These are phyloP conservation scores for Caerostris darwini DNA, from an alignment of 1,140 invertebrate species.

Conservation along the genomic window DNA sequence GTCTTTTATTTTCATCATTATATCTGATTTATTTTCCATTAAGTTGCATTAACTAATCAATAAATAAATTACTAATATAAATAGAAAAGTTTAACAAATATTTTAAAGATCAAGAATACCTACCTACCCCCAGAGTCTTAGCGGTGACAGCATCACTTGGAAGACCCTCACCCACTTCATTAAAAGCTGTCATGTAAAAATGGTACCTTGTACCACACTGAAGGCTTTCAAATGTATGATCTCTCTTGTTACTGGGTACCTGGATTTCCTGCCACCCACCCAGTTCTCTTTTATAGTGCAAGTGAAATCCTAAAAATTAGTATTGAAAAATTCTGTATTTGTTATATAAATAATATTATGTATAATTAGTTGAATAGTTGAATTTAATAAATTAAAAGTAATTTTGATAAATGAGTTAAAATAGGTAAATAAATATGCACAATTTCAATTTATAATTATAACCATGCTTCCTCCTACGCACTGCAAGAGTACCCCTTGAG, in stretches of 20 bases:
- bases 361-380: too few species aligned
- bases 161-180: constrained; percentile 92
- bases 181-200: constrained; percentile 93
- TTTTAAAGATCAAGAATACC: constrained; percentile 72
- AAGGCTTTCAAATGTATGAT: constrained; percentile 83
- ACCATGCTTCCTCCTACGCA: too few species aligned
- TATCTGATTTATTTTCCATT: background rate
- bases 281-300: constrained; percentile 84
- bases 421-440: too few species aligned
- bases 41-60: background rate
- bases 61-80: background rate
- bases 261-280: constrained; percentile 84
- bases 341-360: too few species aligned
- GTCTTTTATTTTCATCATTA: too few species aligned
- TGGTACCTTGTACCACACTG: constrained; percentile 94
- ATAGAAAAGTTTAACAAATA: background rate
- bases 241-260: constrained; percentile 45
- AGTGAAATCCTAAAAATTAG: constrained; percentile 81
- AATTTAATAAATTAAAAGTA: too few species aligned
- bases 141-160: constrained; percentile 86
- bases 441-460: too few species aligned
- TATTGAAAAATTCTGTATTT: too few species aligned
- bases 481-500: too few species aligned
- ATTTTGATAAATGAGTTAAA: too few species aligned
- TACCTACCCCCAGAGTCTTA: constrained; percentile 85